Evolutionary conservation across 2,797 vertebrate genomes (phyloP), one percentile per base, ranked within the genome.

Genomic region (Oceanodroma leucorhoa): DNA sequence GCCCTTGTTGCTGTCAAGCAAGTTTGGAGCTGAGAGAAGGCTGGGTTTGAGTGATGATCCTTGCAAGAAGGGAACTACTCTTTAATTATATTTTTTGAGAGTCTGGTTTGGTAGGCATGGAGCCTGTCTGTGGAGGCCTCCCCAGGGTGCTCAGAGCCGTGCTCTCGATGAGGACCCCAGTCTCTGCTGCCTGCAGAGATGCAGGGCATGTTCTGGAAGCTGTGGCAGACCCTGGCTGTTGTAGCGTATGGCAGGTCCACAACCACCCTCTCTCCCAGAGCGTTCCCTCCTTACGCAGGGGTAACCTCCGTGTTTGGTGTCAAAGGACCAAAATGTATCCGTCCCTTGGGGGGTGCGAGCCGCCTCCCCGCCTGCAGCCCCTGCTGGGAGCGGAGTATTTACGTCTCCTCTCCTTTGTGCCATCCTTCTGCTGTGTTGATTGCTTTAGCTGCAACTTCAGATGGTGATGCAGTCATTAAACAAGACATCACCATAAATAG

Each of bases 141-240:
- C 51, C 51, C 51, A 19, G 29, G 17, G 34, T 45, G 23, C 79
- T 46, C 30, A 21, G 75, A 30, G 65, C 40, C 5, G 0, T 22
- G 29, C 30, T 82, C 13, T 75, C 16, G 0, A 0, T 14, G 14
- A 46, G 43, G 66, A 72, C 75, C 34, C 14, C 0, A 2, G 7
- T 34, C 54, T 64, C n/a, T 61, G 82, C 55, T 36, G 43, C 0
- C 1, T 40, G 43, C 65, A 20, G 89, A 41, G 73, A 34, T 60
- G 32, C 55, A 40, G 62, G 45, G 46, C 57, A 22, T 14, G 23
- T 77, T 93, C 81, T 87, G 48, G 40, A 48, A 80, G 34, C 82
- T 48, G 62, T 82, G 66, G 27, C 67, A 75, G 61, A 48, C 24
- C 34, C 53, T 51, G n/a, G 16, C 67, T 64, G 13, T 16, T 65